phyloP scores from a whole-genome alignment of 1,140 invertebrate genomes.

The Wasmannia auropunctata region DNA sequence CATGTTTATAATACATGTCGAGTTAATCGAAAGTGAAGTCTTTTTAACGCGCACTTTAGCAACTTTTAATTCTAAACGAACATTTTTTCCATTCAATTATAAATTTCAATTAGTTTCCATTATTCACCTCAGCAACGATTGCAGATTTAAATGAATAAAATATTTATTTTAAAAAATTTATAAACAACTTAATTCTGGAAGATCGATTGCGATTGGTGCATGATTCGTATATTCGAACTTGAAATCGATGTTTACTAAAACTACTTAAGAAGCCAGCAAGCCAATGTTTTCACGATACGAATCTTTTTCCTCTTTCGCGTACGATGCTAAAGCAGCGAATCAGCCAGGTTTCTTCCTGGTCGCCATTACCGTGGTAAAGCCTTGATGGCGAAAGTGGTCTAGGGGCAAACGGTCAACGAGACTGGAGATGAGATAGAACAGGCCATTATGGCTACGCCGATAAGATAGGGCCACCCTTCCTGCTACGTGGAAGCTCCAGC shows the following conservation, averaged over 20 bases:
- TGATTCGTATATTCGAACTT: not conserved
- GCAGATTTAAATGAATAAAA: not conserved
- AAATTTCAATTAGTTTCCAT: not conserved
- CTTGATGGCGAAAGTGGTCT: conserved; percentile 74
- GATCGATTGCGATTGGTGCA: not conserved
- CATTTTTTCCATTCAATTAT: not conserved
- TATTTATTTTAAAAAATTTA: not conserved
- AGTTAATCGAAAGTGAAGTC: conserved; percentile 11
- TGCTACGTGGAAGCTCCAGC: conserved; percentile 75
- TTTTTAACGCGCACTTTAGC: not conserved
- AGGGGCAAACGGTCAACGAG: conserved; percentile 73
- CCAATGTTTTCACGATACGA: conserved; percentile 66
- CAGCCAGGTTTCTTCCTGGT: conserved; percentile 69
- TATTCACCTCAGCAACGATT: not conserved
- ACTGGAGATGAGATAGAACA: conserved; percentile 84
- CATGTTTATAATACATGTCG: not conserved
- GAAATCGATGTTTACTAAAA: conserved; percentile 26
- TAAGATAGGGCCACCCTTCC: conserved; percentile 83
- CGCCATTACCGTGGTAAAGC: conserved; percentile 68
- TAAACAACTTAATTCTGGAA: not conserved
- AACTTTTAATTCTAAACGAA: not conserved
- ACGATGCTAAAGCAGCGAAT: conserved; percentile 36
- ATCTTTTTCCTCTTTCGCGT: conserved; percentile 43
- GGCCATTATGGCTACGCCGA: conserved; percentile 83
- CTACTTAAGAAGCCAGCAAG: conserved; percentile 45